A percentile compares a stretch with the other conserved stretches of the same genome.
Conservation (phyloP, 2,113 vertebrate genomes). For the Muntiacus reevesi region DNA sequence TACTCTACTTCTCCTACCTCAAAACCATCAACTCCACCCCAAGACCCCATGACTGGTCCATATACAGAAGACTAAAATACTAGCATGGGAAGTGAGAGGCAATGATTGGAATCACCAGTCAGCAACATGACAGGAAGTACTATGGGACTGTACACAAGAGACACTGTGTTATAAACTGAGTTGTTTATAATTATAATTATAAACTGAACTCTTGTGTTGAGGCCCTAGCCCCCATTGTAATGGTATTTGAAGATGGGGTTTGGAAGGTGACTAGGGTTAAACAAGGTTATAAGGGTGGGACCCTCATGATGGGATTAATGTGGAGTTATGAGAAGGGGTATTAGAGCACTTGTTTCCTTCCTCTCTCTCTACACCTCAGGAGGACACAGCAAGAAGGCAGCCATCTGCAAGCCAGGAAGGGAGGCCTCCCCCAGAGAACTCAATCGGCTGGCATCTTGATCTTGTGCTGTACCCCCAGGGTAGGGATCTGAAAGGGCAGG, state of each 20-base stretch:
- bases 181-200: too few relatives aligned
- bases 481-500: background rate
- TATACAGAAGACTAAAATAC: background rate
- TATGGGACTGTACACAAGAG: background rate
- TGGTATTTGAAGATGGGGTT: background rate
- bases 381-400: background rate
- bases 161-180: background rate
- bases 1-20: background rate
- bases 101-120: background rate
- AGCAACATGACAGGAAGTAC: background rate
- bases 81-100: background rate
- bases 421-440: background rate
- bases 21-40: background rate
- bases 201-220: background rate
- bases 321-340: background rate
- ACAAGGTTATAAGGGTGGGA: background rate
- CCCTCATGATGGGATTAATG: background rate
- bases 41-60: background rate
- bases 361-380: accelerated
- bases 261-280: background rate
- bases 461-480: background rate
- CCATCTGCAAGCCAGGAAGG: background rate
- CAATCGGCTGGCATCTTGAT: background rate
- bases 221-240: background rate
- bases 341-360: background rate